These are phyloP conservation scores for Microcebus lehilahytsara DNA, from an alignment of 2,113 vertebrate genomes.

Conservation along the genomic window DNA sequence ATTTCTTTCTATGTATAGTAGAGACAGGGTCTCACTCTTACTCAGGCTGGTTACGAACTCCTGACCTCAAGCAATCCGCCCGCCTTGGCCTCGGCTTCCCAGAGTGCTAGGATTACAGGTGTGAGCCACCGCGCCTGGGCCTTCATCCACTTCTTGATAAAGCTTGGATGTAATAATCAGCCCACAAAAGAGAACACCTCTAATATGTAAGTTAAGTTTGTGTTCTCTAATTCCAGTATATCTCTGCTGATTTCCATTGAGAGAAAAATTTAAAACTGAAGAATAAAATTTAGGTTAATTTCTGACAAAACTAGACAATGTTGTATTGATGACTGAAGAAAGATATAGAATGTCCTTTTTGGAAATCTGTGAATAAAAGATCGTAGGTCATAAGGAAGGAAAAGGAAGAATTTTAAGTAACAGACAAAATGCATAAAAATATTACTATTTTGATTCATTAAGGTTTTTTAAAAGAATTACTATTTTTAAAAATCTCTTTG, in stretches of 20 bases:
- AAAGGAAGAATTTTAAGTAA: not conserved
- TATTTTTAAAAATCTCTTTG: not conserved
- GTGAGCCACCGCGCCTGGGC: no score
- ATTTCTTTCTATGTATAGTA: no score
- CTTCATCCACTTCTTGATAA: not conserved
- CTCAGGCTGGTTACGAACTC: no score
- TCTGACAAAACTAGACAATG: not conserved
- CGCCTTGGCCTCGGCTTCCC: no score
- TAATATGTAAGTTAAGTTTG: not conserved
- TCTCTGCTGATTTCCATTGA: not conserved
- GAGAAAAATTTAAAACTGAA: not conserved
- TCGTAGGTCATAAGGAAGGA: not conserved
- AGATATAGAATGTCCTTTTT: not conserved
- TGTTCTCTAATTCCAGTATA: not conserved
- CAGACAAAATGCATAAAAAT: not conserved
- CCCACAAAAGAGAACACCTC: not conserved
- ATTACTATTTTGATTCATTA: not conserved
- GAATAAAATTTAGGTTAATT: not conserved
- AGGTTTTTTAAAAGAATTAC: not conserved
- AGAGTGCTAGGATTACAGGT: no score
- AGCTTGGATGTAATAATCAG: not conserved
- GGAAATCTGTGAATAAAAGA: not conserved
- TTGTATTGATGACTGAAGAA: constrained; percentile 9
- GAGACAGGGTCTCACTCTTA: no score
- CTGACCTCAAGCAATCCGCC: no score